A percentile compares a stretch with the other conserved stretches of the same genome.
These are phyloP conservation scores for Onychostruthus taczanowskii DNA, from an alignment of 2,113 vertebrate genomes.

Conservation along the genomic window DNA sequence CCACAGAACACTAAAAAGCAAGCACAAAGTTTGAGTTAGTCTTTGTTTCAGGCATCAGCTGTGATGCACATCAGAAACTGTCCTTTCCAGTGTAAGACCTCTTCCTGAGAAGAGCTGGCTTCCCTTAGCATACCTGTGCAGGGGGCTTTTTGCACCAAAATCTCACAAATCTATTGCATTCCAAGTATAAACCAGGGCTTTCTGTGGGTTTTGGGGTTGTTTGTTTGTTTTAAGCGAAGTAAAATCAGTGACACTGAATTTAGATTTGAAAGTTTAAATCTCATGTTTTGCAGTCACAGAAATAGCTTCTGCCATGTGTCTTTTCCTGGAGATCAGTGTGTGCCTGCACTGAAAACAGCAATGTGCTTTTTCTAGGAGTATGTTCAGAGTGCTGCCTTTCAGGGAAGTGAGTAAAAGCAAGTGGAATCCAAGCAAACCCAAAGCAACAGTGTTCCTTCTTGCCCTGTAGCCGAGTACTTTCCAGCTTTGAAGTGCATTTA, in stretches of 20 bases:
- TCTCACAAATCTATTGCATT: neutral
- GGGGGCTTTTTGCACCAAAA: neutral
- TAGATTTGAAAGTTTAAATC: neutral
- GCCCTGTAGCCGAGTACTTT: neutral
- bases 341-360: neutral
- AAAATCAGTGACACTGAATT: neutral
- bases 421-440: neutral
- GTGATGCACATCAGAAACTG: neutral
- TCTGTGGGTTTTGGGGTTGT: rapidly evolving
- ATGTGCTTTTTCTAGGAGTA: neutral
- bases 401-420: neutral
- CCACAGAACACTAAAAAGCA: neutral
- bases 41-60: neutral
- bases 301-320: neutral
- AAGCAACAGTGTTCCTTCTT: neutral
- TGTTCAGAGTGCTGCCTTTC: neutral
- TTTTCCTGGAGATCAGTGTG: neutral
- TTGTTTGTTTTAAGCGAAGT: neutral
- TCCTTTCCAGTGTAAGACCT: neutral
- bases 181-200: neutral
- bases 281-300: neutral
- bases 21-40: neutral
- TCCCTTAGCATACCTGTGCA: neutral
- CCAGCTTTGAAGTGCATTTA: neutral
- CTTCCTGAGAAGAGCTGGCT: neutral